Percentiles rank a stretch among this genome's conserved stretches.
These are phyloP conservation scores for Rhinopomastus cyanomelas DNA, from an alignment of 2,113 vertebrate species.

Conservation along the genomic window DNA sequence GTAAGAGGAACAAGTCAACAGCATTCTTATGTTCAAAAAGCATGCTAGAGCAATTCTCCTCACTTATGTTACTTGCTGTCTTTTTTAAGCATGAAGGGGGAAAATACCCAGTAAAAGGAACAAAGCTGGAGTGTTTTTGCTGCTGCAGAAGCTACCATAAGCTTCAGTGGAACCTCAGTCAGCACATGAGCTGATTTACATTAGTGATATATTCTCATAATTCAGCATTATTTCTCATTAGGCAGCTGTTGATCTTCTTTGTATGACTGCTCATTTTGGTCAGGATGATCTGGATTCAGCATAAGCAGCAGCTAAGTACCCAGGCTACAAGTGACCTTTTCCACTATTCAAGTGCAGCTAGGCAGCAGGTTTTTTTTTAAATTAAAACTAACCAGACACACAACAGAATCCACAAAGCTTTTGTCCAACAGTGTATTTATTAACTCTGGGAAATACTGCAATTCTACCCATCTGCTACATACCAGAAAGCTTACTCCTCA, in stretches of 20 bases:
- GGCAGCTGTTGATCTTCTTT: neutral
- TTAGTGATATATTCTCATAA: neutral
- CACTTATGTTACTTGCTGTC: neutral
- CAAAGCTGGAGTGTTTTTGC: neutral
- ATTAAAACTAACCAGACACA: neutral
- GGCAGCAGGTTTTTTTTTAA: neutral
- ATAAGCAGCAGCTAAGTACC: neutral
- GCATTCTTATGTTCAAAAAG: neutral
- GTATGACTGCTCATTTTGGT: neutral
- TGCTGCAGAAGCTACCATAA: neutral
- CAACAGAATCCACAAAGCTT: neutral
- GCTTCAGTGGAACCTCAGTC: neutral
- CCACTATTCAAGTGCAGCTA: fast-evolving
- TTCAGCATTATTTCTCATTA: neutral
- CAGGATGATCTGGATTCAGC: neutral
- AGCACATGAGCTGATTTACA: neutral
- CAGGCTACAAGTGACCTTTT: neutral
- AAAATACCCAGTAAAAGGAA: neutral
- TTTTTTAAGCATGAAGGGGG: neutral
- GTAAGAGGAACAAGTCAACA: neutral
- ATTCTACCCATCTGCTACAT: neutral
- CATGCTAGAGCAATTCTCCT: neutral
- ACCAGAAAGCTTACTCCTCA: neutral
- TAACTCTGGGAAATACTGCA: neutral
- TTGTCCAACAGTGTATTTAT: constrained; percentile 18